Base-by-base conservation (phyloP, 2,888 invertebrate genomes). In the Microplitis manilae region DNA sequence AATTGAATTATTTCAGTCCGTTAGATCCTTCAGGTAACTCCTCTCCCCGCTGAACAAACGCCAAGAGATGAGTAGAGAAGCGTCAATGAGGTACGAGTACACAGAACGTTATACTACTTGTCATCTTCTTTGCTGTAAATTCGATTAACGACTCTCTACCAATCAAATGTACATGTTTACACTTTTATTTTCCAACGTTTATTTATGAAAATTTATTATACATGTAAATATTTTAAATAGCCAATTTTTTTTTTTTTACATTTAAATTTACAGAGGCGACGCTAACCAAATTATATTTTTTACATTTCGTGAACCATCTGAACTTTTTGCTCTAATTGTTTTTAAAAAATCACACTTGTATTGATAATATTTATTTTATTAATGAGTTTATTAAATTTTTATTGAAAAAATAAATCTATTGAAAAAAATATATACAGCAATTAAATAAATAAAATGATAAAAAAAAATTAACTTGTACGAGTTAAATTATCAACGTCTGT, bases 1-100 rank as follows among this genome's bases (percentile, higher is more conserved):
- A 82, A 82, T 80, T 80, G 80, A 83, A 83, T 82, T 81, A 82
- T 82, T 73, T 75, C 80, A 79, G 79, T 81, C 81, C 82, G 80
- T 82, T 82, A 79, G 81, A 79, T 78, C 80, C 73, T 79, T 81
- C 76, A 20, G 62, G 73, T 61, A 67, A 69, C 61, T 67, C 73
- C 70, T 60, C 41, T 59, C 65, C 62, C 41, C 70, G 20, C 30
- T 59, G 73, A 80, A 81, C 79, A 81, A 81, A 82, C 76, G 76
- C 76, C 76, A 77, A 41, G 75, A 77, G 78, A 79, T 82, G 79
- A 50, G 50, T 50, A 13, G 50, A 50, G 50, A 79, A 78, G 77
- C 81, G 73, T 78, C 79, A 73, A 76, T 79, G 78, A 78, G 77
- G 78, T 79, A 78, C 75, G 75, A 81, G 79, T 75, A 76, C 73